phyloP scores from a whole-genome alignment of 2,113 vertebrate genomes.

The Platichthys stellatus region DNA sequence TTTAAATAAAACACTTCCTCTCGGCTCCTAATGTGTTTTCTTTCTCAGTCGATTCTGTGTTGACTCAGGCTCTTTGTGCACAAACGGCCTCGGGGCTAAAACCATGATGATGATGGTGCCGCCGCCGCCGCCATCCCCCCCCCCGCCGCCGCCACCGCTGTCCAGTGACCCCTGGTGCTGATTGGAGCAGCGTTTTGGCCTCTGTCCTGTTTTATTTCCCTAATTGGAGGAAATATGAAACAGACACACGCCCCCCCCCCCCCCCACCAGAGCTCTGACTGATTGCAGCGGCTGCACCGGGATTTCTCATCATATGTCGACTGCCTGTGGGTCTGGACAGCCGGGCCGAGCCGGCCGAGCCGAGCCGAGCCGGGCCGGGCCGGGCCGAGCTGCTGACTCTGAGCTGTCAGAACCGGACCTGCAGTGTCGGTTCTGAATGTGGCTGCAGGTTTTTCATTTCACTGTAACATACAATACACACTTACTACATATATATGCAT shows the following conservation, averaged over 20 bases:
- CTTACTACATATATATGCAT: no score
- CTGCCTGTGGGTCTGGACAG: neutral
- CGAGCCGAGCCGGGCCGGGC: neutral
- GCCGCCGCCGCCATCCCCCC: slow-evolving; percentile 13
- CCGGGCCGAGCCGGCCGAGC: slow-evolving; percentile 9
- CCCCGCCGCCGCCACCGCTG: slow-evolving; percentile 70
- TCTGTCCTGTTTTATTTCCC: slow-evolving; percentile 86
- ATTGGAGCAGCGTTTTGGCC: slow-evolving; percentile 88
- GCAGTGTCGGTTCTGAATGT: no score
- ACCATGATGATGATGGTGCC: slow-evolving; percentile 9
- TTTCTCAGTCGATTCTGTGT: neutral
- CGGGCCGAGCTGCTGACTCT: slow-evolving; percentile 1
- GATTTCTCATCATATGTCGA: neutral
- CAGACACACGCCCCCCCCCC: slow-evolving; percentile 20
- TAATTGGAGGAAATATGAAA: slow-evolving; percentile 69
- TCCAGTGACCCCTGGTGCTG: slow-evolving; percentile 90
- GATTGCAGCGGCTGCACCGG: slow-evolving; percentile 44
- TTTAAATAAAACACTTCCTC: neutral
- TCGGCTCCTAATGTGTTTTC: slow-evolving; percentile 16
- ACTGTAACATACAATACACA: no score
- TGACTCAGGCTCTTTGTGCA: slow-evolving; percentile 3
- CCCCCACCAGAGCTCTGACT: neutral
- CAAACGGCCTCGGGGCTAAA: neutral
- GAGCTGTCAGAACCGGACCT: neutral
- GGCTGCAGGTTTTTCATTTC: no score